Evolutionary conservation across 2,797 vertebrate species (phyloP), one percentile per base, ranked within the genome.

Genomic region (Myotis planiceps): DNA sequence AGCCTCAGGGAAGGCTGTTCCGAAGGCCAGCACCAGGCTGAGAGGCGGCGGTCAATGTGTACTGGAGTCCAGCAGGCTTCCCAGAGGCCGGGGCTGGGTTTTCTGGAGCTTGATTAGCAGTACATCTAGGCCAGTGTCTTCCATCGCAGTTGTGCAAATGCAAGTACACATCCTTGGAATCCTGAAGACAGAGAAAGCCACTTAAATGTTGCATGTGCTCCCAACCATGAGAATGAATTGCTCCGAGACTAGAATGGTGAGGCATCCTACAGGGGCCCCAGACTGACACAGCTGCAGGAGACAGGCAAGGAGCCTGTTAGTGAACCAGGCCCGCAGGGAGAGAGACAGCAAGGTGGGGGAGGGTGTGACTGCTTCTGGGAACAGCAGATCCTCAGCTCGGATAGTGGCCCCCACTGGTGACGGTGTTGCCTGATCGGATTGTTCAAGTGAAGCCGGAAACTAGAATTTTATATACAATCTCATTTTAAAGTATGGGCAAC

Each of bases 391-490:
- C 78, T 75, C 13, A 4, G n/a, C 18, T 49, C 2, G 6, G 63
- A 27, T 0, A 14, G 15, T 6, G 47, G 45, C 23, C 29, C 19
- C 16, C 3, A 58, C 4, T n/a, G 19, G 3, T 15, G 5, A 51
- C 23, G 5, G 45, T 37, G 16, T 53, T 60, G 16, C 27, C 25
- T 34, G 53, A 53, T 66, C 3, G 25, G 34, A 79, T 58, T 79
- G 16, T 49, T 80, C 25, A 18, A 66, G 39, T 5, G 34, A 85
- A 71, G 21, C 23, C 34, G 2, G 42, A 63, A 89, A 60, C 29
- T 79, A 42, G 15, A 88, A 51, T 66, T 55, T 29, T 58, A 86
- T 39, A 42, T 29, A 69, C 58, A 86, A 27, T 85, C 27, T 92
- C 15, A 53, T 55, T 86, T 74, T 86, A 66, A 72, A 51, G 34